Percentiles rank a stretch among this genome's conserved stretches.
phyloP scores from a whole-genome alignment of 2,797 vertebrate genomes.

The Karalla daura region DNA sequence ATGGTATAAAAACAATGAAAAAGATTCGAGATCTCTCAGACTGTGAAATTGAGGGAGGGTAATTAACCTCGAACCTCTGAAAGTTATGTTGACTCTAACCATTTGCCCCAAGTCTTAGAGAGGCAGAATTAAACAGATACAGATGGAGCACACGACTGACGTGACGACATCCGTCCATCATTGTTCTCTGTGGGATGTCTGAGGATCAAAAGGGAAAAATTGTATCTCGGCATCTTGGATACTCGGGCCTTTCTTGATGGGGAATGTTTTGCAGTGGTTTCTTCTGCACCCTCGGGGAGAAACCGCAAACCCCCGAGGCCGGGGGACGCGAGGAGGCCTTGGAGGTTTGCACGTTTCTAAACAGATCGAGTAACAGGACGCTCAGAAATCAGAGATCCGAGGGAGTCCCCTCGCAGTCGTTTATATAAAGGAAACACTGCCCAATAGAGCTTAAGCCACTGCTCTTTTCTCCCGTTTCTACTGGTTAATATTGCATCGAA shows the following conservation, averaged over 20 bases:
- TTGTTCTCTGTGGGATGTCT: conserved; percentile 36
- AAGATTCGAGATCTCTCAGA: conserved; percentile 30
- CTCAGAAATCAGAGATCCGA: conserved; percentile 39
- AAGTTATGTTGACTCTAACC: conserved; percentile 40
- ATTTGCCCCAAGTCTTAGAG: conserved; percentile 19
- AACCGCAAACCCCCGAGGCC: conserved; percentile 38
- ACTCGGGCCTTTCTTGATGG: conserved; percentile 21
- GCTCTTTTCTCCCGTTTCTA: not conserved
- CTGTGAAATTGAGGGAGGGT: conserved; percentile 31
- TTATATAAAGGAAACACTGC: not conserved
- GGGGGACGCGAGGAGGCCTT: conserved; percentile 49
- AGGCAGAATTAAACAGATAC: conserved; percentile 58
- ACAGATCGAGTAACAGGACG: conserved; percentile 57
- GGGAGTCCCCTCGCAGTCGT: not conserved
- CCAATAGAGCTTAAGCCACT: too few relatives aligned
- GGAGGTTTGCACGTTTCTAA: conserved; percentile 39
- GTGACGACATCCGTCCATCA: conserved; percentile 59
- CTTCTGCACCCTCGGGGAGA: conserved; percentile 23
- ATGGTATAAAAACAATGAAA: conserved; percentile 51
- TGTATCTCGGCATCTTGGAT: conserved; percentile 39
- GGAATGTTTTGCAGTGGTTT: conserved; percentile 31
- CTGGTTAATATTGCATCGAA: not conserved
- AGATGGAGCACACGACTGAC: conserved; percentile 44
- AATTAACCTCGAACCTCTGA: conserved; percentile 7
- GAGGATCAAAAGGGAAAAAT: conserved; percentile 38